Evolutionary conservation across 2,113 vertebrate species (phyloP), one percentile per base, ranked within the genome.

Genomic region (Hypanus sabinus): DNA sequence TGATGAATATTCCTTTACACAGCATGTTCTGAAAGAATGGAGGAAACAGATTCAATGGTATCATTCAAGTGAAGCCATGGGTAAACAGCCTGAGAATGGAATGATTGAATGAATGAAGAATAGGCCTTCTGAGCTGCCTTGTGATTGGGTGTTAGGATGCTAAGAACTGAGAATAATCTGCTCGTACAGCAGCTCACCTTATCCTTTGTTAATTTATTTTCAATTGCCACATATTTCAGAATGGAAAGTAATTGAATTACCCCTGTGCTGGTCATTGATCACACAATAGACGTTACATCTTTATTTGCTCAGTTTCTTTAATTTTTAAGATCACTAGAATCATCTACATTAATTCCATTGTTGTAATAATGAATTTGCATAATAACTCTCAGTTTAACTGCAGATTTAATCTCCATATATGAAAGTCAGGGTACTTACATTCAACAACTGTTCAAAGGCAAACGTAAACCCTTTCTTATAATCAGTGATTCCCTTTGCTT

Each of bases 381-480:
- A n/a, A 62, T 71, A 57, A 5, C 36, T 5, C 33, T 5, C 33
- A 46, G 38, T 36, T 20, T 75, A 46, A 93, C 38, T 73, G 55
- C 91, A 38, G 3, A 92, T 46, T 46, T 46, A 46, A 46, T 46
- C 46, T 46, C 46, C 46, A 46, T 46, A 46, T 46, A 55, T 70
- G 46, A 8, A 20, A 5, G 90, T 88, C 79, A 18, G 55, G 94
- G 95, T 94, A 97, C 98, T 97, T 96, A 99, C 99, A 94, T 97
- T 97, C 94, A 97, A 97, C 62, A 99, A 97, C 95, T 99, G 99
- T 93, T 99, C 97, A 96, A 99, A 99, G 79, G 99, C 99, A 95
- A 99, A 99, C 95, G 98, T 98, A 94, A 99, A 99, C 87, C 98
- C 99, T 95, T 98, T 99, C 77, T 99, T 99, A 96, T 99, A 99